These are phyloP conservation scores for Tetanocera ferruginea DNA, from an alignment of 2,888 invertebrate species.

Conservation along the genomic window DNA sequence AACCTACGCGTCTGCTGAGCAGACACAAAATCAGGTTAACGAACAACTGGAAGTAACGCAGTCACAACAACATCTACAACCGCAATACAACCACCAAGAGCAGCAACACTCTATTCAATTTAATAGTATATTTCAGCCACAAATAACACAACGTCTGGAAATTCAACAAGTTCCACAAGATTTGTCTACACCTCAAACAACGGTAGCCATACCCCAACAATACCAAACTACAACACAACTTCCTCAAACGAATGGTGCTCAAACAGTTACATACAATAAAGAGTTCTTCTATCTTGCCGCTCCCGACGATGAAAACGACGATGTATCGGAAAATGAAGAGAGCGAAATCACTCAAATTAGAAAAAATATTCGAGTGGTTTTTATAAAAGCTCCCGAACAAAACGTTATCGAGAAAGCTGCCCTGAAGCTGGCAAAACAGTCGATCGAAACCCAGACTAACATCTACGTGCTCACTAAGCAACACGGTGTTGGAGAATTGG, in stretches of 20 bases:
- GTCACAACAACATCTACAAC: background rate
- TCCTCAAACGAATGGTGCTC: background rate
- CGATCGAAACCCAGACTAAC: constrained; percentile 47
- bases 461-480: constrained; percentile 56
- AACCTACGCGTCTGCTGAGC: background rate
- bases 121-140: background rate
- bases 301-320: constrained; percentile 49
- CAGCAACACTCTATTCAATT: background rate
- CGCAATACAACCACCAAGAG: background rate
- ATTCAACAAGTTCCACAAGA: background rate
- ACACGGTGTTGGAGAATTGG: constrained; percentile 49
- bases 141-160: background rate
- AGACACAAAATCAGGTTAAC: background rate
- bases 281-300: constrained; percentile 52
- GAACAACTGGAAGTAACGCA: background rate
- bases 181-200: background rate
- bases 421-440: constrained; percentile 50
- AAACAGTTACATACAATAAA: constrained; percentile 46
- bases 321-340: constrained; percentile 36
- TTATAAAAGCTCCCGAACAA: constrained; percentile 55
- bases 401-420: constrained; percentile 50
- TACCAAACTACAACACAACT: constrained; percentile 31
- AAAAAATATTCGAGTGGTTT: constrained; percentile 54
- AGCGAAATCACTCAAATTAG: constrained; percentile 44
- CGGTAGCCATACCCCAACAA: constrained; percentile 16